Evolutionary conservation across 2,113 vertebrate species (phyloP), one percentile per base, ranked within the genome.

Genomic region (Lophotis ruficrista): DNA sequence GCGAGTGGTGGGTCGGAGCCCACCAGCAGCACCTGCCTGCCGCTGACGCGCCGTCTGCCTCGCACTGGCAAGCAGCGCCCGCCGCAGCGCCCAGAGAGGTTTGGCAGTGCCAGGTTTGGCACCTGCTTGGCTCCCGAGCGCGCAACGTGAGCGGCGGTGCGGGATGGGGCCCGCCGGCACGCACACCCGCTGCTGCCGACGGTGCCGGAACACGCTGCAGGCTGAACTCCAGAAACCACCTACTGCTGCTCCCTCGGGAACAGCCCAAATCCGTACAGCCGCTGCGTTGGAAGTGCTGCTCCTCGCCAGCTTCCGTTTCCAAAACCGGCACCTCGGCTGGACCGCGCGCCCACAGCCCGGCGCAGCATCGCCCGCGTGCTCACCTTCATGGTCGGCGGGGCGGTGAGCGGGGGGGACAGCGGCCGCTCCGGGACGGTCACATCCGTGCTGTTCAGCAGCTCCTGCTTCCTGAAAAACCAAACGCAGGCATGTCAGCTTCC

Each of bases 361-460:
- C 22, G 2, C 33, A 3, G 80, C 38, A 0, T 9, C 17, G 2
- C 61, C 71, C 2, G 0, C 18, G 0, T 65, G 28, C 98, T 97
- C 98, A 99, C 99, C 99, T 99, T 99, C 98, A 99, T 99, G 96
- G 97, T 99, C 72, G 99, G 99, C 0, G 99, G 99, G 0, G 99
- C 99, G 1, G 99, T 99, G 84, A 99, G 98, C 0, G 99, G 99
- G 0, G 99, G 99, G 0, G 99, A 99, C 27, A 99, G 98, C 1
- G 99, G 99, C 83, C 99, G 99, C 96, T 99, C 99, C 56, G 98
- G 98, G 84, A 98, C 87, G 7, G 98, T 96, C 83, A 98, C 98
- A 89, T 98, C 99, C 4, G 99, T 88, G 95, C 98, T 98, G 97
- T 98, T 99, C 97, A 99, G 98, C 97, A 99, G 97, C 97, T 99